These are phyloP conservation scores for Thecophora atra DNA, from an alignment of 2,888 invertebrate genomes.

Conservation along the genomic window DNA sequence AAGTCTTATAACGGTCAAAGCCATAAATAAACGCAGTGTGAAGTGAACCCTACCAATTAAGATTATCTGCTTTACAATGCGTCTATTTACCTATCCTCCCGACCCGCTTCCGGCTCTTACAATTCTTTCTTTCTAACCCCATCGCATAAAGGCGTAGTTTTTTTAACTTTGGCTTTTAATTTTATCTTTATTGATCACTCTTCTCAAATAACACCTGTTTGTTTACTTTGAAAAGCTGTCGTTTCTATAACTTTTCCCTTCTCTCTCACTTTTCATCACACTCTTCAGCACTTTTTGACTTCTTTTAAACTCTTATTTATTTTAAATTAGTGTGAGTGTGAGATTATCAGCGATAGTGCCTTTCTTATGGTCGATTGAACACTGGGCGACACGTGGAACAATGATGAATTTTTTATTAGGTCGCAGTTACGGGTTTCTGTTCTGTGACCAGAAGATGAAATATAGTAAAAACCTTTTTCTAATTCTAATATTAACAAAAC, in stretches of 20 bases:
- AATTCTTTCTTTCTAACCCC: too few relatives aligned
- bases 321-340: conserved; percentile 12
- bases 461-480: too few relatives aligned
- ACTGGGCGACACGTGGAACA: not conserved
- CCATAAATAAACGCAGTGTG: not conserved
- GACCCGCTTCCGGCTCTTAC: too few relatives aligned
- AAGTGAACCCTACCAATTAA: not conserved
- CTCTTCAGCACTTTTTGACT: not conserved
- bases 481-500: too few relatives aligned
- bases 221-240: conserved; percentile 17
- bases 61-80: not conserved
- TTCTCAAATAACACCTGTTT: not conserved
- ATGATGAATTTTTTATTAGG: too few relatives aligned
- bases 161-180: too few relatives aligned
- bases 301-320: not conserved
- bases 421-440: too few relatives aligned
- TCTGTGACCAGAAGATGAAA: too few relatives aligned
- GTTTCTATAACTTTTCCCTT: not conserved
- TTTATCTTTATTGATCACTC: too few relatives aligned
- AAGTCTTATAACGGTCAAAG: not conserved
- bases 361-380: conserved; percentile 16
- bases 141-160: too few relatives aligned
- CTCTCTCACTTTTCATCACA: not conserved
- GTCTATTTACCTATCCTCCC: too few relatives aligned
- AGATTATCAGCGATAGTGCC: conserved; percentile 4